Evolutionary conservation across 2,888 invertebrate genomes (phyloP).

Genomic region (Eudasyphora cyanicolor): DNA sequence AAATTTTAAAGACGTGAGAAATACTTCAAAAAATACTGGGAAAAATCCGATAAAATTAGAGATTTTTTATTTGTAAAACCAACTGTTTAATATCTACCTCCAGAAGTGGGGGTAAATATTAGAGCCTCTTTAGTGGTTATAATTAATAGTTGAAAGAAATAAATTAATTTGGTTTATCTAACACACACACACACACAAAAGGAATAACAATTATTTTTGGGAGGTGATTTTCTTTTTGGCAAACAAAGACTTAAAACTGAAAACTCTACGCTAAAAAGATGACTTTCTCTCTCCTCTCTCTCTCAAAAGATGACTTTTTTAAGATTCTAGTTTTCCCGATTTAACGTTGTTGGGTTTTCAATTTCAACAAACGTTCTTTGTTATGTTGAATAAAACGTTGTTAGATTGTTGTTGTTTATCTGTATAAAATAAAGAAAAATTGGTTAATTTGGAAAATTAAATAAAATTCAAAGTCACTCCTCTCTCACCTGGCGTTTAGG

Average conservation of each 20-base stretch:
- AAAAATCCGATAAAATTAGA: not conserved
- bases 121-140: not conserved
- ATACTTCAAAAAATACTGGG: not conserved
- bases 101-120: not conserved
- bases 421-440: conserved; percentile 65
- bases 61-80: not conserved
- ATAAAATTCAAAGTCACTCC: conserved; percentile 39
- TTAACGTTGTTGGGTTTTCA: conserved; percentile 68
- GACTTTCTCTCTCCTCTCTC: no score
- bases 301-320: conserved; percentile 53
- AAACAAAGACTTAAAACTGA: conserved; percentile 21
- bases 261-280: conserved; percentile 22
- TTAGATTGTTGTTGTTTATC: conserved; percentile 69
- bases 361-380: conserved; percentile 75
- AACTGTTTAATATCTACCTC: not conserved
- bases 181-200: no score
- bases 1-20: conserved; percentile 21
- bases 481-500: conserved; percentile 77
- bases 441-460: conserved; percentile 13
- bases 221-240: conserved; percentile 41
- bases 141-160: not conserved
- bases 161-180: not conserved
- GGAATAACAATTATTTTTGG: conserved; percentile 36
- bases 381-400: conserved; percentile 73
- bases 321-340: conserved; percentile 60